These are phyloP conservation scores for Alcedo atthis DNA, from an alignment of 2,797 vertebrate species.

Conservation along the genomic window DNA sequence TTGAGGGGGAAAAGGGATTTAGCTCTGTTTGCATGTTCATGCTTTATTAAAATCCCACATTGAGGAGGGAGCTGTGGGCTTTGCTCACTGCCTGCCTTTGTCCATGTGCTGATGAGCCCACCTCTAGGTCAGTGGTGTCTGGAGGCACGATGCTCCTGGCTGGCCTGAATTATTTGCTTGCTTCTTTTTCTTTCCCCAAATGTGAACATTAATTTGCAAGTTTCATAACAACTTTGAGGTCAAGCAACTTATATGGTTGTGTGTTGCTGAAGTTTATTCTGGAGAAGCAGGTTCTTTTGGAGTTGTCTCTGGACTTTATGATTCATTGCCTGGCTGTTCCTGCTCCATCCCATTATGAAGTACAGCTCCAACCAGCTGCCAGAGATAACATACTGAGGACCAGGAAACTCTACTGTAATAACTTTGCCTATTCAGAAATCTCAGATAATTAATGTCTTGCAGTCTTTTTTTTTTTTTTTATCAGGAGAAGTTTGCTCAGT, in stretches of 20 bases:
- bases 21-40: neutral
- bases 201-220: neutral
- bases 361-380: neutral
- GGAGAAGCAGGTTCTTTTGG: neutral
- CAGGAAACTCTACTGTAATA: neutral
- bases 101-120: accelerated
- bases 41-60: neutral
- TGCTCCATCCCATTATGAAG: neutral
- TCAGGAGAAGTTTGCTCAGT: neutral
- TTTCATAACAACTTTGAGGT: neutral
- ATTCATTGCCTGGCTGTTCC: neutral
- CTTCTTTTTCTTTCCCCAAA: neutral
- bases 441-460: neutral
- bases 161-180: neutral
- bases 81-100: neutral
- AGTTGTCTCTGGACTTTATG: neutral
- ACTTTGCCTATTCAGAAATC: neutral
- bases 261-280: neutral
- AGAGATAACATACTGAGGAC: neutral
- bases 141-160: neutral
- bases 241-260: neutral
- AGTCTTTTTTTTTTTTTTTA: neutral
- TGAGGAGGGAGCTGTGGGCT: neutral
- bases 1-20: neutral
- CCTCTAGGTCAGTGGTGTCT: neutral